These are phyloP conservation scores for Lepeophtheirus salmonis DNA, from an alignment of 1,140 invertebrate species.

Conservation along the genomic window DNA sequence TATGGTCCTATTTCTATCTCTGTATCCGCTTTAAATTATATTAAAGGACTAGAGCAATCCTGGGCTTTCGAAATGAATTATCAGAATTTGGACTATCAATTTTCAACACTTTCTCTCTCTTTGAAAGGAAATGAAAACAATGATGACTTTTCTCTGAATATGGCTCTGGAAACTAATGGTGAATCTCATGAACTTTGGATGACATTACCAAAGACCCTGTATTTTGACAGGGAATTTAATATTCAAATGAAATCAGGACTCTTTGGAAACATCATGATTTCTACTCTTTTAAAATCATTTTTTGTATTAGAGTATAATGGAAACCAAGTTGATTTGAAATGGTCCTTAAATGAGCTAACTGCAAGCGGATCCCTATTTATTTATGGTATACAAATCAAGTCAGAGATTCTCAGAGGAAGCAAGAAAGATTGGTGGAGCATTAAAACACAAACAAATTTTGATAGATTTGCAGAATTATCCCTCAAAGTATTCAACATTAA, in stretches of 20 bases:
- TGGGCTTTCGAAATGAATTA: background rate
- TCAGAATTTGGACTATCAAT: background rate
- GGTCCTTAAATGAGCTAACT: background rate
- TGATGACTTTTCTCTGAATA: background rate
- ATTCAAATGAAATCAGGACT: background rate
- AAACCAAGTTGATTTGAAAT: background rate
- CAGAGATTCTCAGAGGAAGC: background rate
- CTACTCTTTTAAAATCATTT: background rate
- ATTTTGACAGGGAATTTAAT: background rate
- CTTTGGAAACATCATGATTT: background rate
- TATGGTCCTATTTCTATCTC: background rate
- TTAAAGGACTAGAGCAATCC: background rate
- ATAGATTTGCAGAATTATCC: background rate
- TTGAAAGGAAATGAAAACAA: background rate
- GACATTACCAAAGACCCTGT: background rate
- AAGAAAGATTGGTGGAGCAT: background rate
- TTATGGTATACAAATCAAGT: background rate
- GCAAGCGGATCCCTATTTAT: background rate
- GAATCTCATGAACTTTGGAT: background rate
- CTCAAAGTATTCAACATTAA: background rate
- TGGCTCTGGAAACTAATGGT: background rate
- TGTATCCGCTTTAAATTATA: background rate
- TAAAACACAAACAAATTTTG: background rate
- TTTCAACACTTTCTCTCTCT: background rate
- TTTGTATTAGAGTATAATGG: background rate